Evolutionary conservation across 1,140 invertebrate species (phyloP).

Genomic region (Anastrepha ludens): DNA sequence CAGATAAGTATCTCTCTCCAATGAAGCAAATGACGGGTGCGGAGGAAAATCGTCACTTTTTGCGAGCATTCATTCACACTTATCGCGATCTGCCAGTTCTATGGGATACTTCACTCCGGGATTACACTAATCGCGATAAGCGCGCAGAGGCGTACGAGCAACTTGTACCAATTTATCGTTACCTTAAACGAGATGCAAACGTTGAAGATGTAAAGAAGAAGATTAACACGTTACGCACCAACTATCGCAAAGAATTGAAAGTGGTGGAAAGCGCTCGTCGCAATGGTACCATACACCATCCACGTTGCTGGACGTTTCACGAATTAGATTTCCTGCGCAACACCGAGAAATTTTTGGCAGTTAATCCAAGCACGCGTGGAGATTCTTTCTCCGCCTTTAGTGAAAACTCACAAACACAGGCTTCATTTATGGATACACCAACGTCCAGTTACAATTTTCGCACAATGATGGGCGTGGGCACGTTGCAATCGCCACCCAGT

Average conservation of each 20-base stretch:
- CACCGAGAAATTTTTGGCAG: slow-evolving; percentile 70
- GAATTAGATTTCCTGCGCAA: slow-evolving; percentile 70
- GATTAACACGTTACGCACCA: slow-evolving; percentile 70
- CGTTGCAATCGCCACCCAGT: slow-evolving; percentile 60
- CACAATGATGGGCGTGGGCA: neutral
- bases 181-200: slow-evolving; percentile 69
- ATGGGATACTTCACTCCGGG: slow-evolving; percentile 69
- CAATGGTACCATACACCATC: slow-evolving; percentile 65
- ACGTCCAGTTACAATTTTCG: slow-evolving; percentile 41
- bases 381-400: slow-evolving; percentile 64
- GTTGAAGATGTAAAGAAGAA: slow-evolving; percentile 72
- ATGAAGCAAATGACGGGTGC: slow-evolving; percentile 64
- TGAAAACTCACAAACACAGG: slow-evolving; percentile 65
- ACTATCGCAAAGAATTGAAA: slow-evolving; percentile 69
- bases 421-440: slow-evolving; percentile 63
- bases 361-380: slow-evolving; percentile 61
- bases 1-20: slow-evolving; percentile 29
- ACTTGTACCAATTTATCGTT: slow-evolving; percentile 70
- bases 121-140: slow-evolving; percentile 71
- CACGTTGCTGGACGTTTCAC: slow-evolving; percentile 71
- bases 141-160: slow-evolving; percentile 68
- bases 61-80: slow-evolving; percentile 69
- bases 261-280: slow-evolving; percentile 68
- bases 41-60: slow-evolving; percentile 69
- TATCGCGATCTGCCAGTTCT: slow-evolving; percentile 69